Evolutionary conservation across 2,888 invertebrate species (phyloP), one percentile per base, ranked within the genome.

Genomic region (Apotomis turbidana): DNA sequence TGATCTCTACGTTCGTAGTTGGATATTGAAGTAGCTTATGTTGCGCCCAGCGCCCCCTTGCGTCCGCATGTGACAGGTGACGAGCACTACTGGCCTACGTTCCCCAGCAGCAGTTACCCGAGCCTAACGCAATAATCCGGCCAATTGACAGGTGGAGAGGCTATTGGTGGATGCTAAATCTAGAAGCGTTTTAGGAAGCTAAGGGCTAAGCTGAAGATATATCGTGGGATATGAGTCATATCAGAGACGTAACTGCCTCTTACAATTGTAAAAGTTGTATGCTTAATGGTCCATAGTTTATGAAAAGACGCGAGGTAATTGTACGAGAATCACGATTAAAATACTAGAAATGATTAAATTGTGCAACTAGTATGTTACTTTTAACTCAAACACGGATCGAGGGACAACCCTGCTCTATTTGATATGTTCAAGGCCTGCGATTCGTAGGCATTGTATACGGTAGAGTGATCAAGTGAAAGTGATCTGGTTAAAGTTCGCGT

Each of bases 21-120:
- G 0, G 52, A n/a, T 52, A 12, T 10, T 4, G 13, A 5, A 54
- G 15, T 54, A 54, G n/a, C 5, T n/a, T 54, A 54, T 5, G 3
- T 36, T 46, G 55, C 66, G n/a, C 71, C 67, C 66, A 13, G n/a
- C 60, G 67, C 61, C 66, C 52, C 60, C 61, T 61, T 0, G 38
- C 13, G 55, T 60, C 54, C 70, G 36, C 59, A 66, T 46, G 55
- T 41, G 63, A 70, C 66, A 61, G 55, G 44, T 52, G 51, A 64
- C 63, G 41, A 67, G 67, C 61, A 51, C 57, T 13, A 51, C 57
- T 13, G 71, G 71, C 71, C 71, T 71, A 71, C 55, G 67, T 67
- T 71, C 67, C 71, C 71, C 49, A 41, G 61, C 61, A 62, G 61
- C 49, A 55, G 38, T 46, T 46, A 44, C 54, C 41, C 55, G 44